These are phyloP conservation scores for Motacilla alba DNA, from an alignment of 2,113 vertebrate species.

Conservation along the genomic window DNA sequence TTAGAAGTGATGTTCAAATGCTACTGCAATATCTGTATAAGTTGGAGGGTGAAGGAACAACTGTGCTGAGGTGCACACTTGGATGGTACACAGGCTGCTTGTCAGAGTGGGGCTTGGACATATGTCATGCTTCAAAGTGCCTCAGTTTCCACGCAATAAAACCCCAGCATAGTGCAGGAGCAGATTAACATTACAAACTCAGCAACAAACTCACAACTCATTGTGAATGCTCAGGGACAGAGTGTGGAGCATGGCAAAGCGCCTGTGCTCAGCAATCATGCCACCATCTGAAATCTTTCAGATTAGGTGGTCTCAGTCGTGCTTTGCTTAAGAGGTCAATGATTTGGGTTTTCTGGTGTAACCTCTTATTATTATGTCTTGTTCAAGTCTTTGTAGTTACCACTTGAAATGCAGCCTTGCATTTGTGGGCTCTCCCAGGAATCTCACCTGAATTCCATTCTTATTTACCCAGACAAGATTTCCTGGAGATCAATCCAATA, in stretches of 20 bases:
- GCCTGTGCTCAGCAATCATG: accelerated
- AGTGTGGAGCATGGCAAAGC: background rate
- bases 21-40: background rate
- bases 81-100: background rate
- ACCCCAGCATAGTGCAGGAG: accelerated
- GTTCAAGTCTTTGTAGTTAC: background rate
- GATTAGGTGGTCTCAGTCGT: background rate
- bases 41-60: background rate
- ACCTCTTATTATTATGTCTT: background rate
- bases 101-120: too few relatives aligned
- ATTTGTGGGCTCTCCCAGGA: background rate
- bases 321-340: background rate
- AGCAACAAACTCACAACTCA: accelerated
- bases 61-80: background rate
- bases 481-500: background rate
- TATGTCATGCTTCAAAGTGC: too few relatives aligned
- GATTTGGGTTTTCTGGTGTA: background rate
- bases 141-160: background rate
- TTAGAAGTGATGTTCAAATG: background rate
- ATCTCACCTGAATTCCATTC: background rate
- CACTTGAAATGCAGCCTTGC: background rate
- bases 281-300: background rate
- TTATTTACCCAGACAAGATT: background rate
- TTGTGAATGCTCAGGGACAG: background rate
- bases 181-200: background rate